phyloP scores from a whole-genome alignment of 2,888 invertebrate genomes.

The Acronicta alni region DNA sequence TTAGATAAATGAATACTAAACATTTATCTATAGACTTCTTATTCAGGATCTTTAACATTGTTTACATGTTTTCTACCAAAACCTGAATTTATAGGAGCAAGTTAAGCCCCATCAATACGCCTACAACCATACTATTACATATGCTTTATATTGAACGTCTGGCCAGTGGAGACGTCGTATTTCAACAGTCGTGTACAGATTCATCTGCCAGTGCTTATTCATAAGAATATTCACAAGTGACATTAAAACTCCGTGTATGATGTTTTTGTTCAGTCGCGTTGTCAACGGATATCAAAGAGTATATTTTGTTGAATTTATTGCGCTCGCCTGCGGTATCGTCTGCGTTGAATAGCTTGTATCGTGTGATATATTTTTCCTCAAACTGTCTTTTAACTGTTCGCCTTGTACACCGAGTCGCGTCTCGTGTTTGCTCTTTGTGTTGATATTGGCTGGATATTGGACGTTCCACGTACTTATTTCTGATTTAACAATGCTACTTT shows the following conservation, averaged over 20 bases:
- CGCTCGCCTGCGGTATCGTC: constrained; percentile 66
- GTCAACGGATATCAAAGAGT: constrained; percentile 79
- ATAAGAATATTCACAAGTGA: constrained; percentile 80
- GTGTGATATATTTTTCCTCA: constrained; percentile 72
- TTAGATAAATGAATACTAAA: constrained; percentile 47
- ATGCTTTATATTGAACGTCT: constrained; percentile 75
- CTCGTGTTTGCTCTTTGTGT: constrained; percentile 60
- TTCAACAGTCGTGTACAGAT: constrained; percentile 86
- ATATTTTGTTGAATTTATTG: constrained; percentile 79
- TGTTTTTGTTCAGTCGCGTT: constrained; percentile 79
- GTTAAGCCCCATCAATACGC: constrained; percentile 77
- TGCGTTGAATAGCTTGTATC: constrained; percentile 68
- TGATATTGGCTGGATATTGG: constrained; percentile 63
- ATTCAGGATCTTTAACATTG: background rate
- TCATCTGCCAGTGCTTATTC: constrained; percentile 81
- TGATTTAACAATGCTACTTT: constrained; percentile 47
- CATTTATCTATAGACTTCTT: constrained; percentile 7
- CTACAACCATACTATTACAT: constrained; percentile 77
- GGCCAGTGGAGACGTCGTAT: constrained; percentile 78
- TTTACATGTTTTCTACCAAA: constrained; percentile 5
- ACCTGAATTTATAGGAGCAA: constrained; percentile 66
- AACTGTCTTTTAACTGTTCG: constrained; percentile 57
- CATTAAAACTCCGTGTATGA: constrained; percentile 82
- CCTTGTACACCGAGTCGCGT: constrained; percentile 52
- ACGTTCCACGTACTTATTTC: constrained; percentile 51